These are phyloP conservation scores for Camponotus fellah DNA, from an alignment of 2,888 invertebrate species.

Conservation along the genomic window DNA sequence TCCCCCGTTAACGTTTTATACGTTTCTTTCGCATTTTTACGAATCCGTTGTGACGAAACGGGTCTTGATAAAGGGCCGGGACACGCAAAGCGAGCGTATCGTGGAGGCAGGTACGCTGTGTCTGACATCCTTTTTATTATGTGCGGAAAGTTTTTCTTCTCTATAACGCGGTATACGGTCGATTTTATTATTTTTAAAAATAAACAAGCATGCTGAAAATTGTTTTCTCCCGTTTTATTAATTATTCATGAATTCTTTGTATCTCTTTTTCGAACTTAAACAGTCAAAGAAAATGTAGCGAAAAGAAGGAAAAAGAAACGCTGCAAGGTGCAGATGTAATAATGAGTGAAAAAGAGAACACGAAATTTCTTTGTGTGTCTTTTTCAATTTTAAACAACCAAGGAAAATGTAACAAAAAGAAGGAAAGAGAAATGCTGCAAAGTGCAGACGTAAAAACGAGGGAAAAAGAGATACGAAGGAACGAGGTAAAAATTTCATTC, in stretches of 20 bases:
- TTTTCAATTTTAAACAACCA: not conserved
- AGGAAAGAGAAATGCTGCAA: not conserved
- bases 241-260: not conserved
- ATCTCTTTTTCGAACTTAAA: not conserved
- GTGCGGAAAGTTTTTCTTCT: not conserved
- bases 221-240: not conserved
- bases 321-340: not conserved
- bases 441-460: not conserved
- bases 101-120: not conserved
- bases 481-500: not conserved
- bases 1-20: not conserved
- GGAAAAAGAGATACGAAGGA: not conserved
- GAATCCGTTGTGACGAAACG: constrained; percentile 15
- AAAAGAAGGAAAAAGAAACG: not conserved
- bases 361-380: not conserved
- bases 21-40: constrained; percentile 19
- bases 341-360: not conserved
- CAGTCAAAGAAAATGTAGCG: not conserved
- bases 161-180: not conserved
- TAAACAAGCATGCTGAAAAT: constrained; percentile 1
- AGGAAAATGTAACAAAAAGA: not conserved
- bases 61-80: constrained; percentile 16
- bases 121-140: constrained; percentile 18
- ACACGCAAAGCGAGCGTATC: constrained; percentile 15
- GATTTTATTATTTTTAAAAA: constrained; percentile 19